Evolutionary conservation across 2,113 vertebrate genomes (phyloP), one percentile per base, ranked within the genome.

Genomic region (Ancistrus triradiatus): DNA sequence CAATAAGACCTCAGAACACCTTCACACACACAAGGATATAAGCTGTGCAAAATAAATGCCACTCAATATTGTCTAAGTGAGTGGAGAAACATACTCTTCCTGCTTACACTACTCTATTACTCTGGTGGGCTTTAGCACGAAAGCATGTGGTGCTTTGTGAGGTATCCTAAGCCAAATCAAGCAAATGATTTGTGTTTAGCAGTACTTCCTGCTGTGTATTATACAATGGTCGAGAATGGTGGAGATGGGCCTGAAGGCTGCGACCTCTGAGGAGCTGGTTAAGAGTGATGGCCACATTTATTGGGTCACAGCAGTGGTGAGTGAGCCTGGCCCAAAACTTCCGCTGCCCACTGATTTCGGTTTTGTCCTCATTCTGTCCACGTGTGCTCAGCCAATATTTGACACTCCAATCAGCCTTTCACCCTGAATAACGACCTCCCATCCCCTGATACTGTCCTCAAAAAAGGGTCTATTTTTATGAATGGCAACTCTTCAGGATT

Each of bases 311-410:
- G 65, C 64, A 49, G 65, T 64, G 48, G 56, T 44, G 40, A 42
- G 42, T 38, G 33, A 44, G 56, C 55, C 27, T 53, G 61, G 40
- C 59, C 65, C 4, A 25, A 43, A 50, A 59, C 66, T 65, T 69
- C 66, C 27, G 52, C 61, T 65, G 49, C 72, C 60, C 66, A 69
- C 72, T 65, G 66, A 57, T 68, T 65, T 65, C 33, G 57, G 47
- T 74, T 64, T 65, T 74, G 60, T 69, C 48, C 66, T 59, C 66
- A 51, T 73, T 73, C 60, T 65, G 65, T 69, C 65, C 71, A 73
- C 15, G 28, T 40, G 22, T 59, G 25, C 48, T 59, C 48, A 55
- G 66, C 72, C 56, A 69, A 66, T 57, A 69, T 58, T 11, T 47
- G 18, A 27, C 35, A 43, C 61, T 55, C 48, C 64, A 74, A 69